Evolutionary conservation across 2,797 vertebrate genomes (phyloP), one percentile per base, ranked within the genome.

Genomic region (Poeciliopsis presidionis): DNA sequence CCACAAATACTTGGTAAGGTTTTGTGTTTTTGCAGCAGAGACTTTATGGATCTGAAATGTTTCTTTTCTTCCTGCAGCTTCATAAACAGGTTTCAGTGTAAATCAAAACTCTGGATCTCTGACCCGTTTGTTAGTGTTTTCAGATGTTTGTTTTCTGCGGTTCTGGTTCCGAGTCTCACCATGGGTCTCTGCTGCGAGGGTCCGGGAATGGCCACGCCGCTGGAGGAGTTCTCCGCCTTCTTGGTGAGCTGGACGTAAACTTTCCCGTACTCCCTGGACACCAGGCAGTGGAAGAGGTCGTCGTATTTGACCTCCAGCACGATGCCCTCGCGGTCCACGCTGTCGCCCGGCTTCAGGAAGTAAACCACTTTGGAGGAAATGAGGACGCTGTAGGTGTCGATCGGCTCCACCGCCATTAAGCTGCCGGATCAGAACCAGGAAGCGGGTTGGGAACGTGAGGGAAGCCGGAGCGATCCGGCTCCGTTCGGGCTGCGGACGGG

Each of bases 281-380:
- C 97, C 14, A 99, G 96, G 90, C 98, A 99, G 93, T 99, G 98
- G 90, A 98, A 99, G 65, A 99, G 97, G 83, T 99, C 97, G 0
- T 99, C 98, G 0, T 99, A 99, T 83, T 97, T 99, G 85, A 99
- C 97, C 90, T 99, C 98, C 2, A 99, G 95, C 94, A 99, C 98
- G 82, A 99, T 97, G 88, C 97, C 96, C 16, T 99, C 98, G 0
- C 97, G 96, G 82, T 99, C 98, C 0, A 95, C 93, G 0, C 91
- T 96, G 16, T 98, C 97, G 0, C 97, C 96, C 0, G 96, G 96
- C 82, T 95, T 98, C 14, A 99, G 95, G 93, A 99, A 99, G 88
- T 99, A 99, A 22, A 99, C 98, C 0, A 96, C 97, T 89, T 97
- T 98, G 46, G 98, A 99, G 80, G 98, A 99, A 93, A 99, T 99